These are phyloP conservation scores for Lepidurus apus DNA, from an alignment of 1,140 invertebrate genomes.

Conservation along the genomic window DNA sequence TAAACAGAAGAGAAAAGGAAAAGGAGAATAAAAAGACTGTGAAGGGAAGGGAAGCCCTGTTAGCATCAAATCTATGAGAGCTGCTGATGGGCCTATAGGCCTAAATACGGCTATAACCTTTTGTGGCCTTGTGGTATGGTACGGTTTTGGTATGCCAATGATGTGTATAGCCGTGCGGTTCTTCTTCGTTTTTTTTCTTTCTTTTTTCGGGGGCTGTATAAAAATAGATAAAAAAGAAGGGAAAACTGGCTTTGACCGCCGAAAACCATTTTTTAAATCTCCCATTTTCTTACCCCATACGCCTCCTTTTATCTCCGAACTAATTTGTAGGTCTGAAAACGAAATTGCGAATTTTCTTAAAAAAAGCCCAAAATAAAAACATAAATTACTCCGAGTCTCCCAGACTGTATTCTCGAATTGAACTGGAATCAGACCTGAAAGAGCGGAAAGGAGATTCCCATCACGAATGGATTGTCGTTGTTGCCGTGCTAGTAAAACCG, in stretches of 20 bases:
- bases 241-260: slow-evolving; percentile 11
- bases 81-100: slow-evolving; percentile 17
- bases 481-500: too few relatives aligned
- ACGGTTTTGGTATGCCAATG: slow-evolving; percentile 12
- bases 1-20: neutral
- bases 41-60: neutral
- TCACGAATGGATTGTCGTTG: neutral
- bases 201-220: neutral
- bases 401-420: too few relatives aligned
- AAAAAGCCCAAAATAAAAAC: neutral
- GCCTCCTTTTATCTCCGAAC: neutral
- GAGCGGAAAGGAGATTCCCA: neutral
- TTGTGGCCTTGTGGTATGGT: slow-evolving; percentile 21
- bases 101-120: slow-evolving; percentile 15
- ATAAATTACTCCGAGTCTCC: too few relatives aligned
- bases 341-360: neutral
- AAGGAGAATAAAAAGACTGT: neutral
- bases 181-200: neutral
- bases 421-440: neutral
- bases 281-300: neutral
- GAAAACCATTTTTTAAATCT: neutral
- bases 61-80: slow-evolving; percentile 13
- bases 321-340: neutral
- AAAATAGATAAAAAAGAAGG: neutral
- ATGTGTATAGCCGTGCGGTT: slow-evolving; percentile 8